These are phyloP conservation scores for Drosophila mercatorum DNA, from an alignment of 2,888 invertebrate genomes.

Conservation along the genomic window DNA sequence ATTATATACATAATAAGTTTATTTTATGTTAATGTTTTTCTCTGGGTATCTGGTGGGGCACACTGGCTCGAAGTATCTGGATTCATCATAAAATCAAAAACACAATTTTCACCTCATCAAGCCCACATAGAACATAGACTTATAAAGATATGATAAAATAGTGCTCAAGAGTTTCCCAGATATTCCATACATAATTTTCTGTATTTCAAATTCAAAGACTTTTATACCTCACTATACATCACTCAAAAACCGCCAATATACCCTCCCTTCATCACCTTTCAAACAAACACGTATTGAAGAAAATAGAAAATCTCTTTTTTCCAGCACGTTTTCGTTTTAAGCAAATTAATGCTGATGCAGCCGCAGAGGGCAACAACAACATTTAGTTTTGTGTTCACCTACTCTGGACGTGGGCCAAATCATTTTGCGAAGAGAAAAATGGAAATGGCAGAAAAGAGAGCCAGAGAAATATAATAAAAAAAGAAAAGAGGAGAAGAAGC, in stretches of 20 bases:
- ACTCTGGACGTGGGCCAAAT: slow-evolving; percentile 28
- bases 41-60: too few species aligned
- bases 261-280: background rate
- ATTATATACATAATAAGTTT: too few species aligned
- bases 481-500: background rate
- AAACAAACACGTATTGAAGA: background rate
- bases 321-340: slow-evolving; percentile 43
- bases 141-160: too few species aligned
- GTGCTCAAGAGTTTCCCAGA: too few species aligned
- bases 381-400: slow-evolving; percentile 27
- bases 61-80: too few species aligned
- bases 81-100: too few species aligned
- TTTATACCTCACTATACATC: background rate
- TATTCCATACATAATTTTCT: too few species aligned
- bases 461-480: slow-evolving; percentile 1
- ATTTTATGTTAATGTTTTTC: too few species aligned
- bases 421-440: slow-evolving; percentile 36
- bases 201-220: too few species aligned
- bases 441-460: slow-evolving; percentile 2
- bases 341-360: slow-evolving; percentile 75
- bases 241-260: background rate
- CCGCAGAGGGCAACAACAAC: slow-evolving; percentile 56
- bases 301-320: slow-evolving; percentile 22
- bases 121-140: too few species aligned
- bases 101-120: too few species aligned